Evolutionary conservation across 64 coral and sea anemone species (phyloP).

Genomic region (Acropora yongei): DNA sequence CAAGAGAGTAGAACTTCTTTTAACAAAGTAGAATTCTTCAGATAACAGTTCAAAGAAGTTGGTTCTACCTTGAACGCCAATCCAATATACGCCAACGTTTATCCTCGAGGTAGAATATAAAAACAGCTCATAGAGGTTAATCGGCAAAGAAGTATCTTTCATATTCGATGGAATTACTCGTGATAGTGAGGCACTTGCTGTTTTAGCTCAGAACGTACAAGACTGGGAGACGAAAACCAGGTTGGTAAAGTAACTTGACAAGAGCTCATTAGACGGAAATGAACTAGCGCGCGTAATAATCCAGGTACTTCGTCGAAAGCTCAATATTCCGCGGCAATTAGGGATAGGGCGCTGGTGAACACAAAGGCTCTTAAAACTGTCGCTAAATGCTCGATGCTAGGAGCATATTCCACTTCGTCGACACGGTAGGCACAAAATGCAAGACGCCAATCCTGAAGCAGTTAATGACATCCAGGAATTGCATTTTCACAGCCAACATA

Average conservation of each 20-base stretch:
- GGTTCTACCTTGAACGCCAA: not conserved
- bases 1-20: not conserved
- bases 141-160: not conserved
- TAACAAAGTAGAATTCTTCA: not conserved
- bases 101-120: not conserved
- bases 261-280: not conserved
- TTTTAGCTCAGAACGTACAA: too few species aligned
- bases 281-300: not conserved
- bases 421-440: too few species aligned
- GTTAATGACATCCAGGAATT: too few species aligned
- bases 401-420: too few species aligned
- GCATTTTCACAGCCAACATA: too few species aligned
- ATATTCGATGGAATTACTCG: not conserved
- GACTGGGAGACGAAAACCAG: not conserved
- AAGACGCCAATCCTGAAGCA: too few species aligned
- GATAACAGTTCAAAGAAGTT: not conserved
- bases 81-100: not conserved
- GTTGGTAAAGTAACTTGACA: not conserved
- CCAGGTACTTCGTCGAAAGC: not conserved
- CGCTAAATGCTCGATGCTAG: too few species aligned
- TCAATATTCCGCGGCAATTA: not conserved
- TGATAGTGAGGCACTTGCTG: not conserved
- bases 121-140: not conserved
- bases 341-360: slow-evolving; percentile 21
- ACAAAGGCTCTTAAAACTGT: slow-evolving; percentile 23